Evolutionary conservation across 2,113 vertebrate genomes (phyloP).

Genomic region (Brachypodius melanocephalos): DNA sequence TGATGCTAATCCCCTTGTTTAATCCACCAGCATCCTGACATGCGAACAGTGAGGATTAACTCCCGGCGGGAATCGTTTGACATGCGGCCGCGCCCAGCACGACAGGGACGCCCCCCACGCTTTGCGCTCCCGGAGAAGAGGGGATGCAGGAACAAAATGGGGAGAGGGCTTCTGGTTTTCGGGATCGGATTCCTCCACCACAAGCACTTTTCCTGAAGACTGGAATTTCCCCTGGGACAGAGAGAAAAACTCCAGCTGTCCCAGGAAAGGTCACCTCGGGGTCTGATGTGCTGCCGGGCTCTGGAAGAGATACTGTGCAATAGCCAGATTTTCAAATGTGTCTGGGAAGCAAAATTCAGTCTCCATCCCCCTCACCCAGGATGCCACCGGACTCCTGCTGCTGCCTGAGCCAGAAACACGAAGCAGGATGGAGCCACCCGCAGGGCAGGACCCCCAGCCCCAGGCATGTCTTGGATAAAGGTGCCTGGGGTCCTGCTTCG

Average conservation of each 20-base stretch:
- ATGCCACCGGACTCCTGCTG: background rate
- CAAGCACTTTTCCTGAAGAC: background rate
- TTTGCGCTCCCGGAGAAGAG: background rate
- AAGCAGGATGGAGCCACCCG: background rate
- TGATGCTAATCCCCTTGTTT: slow-evolving; percentile 48
- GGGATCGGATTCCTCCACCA: background rate
- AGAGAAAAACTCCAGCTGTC: background rate
- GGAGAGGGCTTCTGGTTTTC: background rate
- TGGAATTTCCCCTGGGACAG: background rate
- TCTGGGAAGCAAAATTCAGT: background rate
- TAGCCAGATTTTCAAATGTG: background rate
- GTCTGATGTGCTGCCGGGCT: background rate
- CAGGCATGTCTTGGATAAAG: accelerated
- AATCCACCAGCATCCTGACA: background rate
- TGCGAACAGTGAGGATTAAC: background rate
- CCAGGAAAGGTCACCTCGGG: background rate
- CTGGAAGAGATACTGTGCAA: background rate
- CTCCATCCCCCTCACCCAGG: background rate
- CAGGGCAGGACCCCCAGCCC: background rate
- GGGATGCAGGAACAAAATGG: too few species aligned
- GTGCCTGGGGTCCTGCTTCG: background rate
- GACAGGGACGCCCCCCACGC: accelerated
- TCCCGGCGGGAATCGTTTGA: background rate
- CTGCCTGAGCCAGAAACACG: background rate
- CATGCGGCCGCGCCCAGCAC: accelerated